A percentile compares a stretch with the other conserved stretches of the same genome.
Evolutionary conservation across 2,888 invertebrate genomes (phyloP).

Genomic region (Bugulina stolonifera): DNA sequence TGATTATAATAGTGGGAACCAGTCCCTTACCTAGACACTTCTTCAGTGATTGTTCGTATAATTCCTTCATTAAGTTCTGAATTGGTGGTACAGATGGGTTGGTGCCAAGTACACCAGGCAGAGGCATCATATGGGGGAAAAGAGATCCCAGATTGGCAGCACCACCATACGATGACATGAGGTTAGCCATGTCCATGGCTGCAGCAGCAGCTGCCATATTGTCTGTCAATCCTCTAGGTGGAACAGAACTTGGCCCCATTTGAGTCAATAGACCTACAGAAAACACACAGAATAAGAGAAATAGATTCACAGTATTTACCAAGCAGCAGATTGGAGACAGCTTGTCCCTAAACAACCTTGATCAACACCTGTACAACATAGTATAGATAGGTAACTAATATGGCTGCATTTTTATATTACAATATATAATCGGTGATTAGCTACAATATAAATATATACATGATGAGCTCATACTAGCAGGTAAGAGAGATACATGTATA

Average conservation of each 20-base stretch:
- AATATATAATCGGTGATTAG: too few species aligned
- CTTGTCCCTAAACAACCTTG: too few species aligned
- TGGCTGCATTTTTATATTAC: too few species aligned
- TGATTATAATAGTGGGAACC: not conserved
- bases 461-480: too few species aligned
- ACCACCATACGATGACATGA: not conserved
- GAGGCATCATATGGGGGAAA: not conserved
- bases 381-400: too few species aligned
- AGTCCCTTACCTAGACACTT: constrained; percentile 69
- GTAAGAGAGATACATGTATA: too few species aligned
- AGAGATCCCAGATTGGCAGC: not conserved
- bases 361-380: too few species aligned
- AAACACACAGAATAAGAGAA: too few species aligned
- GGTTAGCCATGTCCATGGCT: not conserved
- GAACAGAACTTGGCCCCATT: not conserved
- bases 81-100: constrained; percentile 61
- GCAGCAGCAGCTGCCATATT: not conserved
- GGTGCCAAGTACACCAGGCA: constrained; percentile 36
- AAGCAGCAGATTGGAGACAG: too few species aligned
- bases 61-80: constrained; percentile 79
- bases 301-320: too few species aligned
- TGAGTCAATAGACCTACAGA: not conserved
- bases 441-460: too few species aligned
- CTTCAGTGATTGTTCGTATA: constrained; percentile 86
- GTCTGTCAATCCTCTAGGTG: not conserved